Conservation (phyloP, 2,888 invertebrate genomes). For the Ectemnius lituratus region DNA sequence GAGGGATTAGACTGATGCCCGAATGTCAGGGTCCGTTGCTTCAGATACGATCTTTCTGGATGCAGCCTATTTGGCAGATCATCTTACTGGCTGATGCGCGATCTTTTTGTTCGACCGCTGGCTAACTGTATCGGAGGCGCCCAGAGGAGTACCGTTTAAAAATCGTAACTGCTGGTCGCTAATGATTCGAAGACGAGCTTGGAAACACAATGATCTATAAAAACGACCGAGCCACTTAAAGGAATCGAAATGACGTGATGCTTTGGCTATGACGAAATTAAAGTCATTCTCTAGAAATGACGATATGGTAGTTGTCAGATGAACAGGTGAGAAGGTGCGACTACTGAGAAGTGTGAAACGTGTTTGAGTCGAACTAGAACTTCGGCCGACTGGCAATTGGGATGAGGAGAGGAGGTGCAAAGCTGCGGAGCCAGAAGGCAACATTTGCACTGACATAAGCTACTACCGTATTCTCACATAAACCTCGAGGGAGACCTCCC, state of each 20-base stretch:
- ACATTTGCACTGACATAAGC: conserved; percentile 46
- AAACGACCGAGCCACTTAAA: too few relatives aligned
- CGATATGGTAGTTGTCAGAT: too few relatives aligned
- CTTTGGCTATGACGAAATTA: too few relatives aligned
- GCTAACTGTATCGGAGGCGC: not conserved
- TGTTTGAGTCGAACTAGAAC: conserved; percentile 50
- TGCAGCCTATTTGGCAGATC: not conserved
- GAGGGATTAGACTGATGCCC: conserved; percentile 4
- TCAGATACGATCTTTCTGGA: not conserved
- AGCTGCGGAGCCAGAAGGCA: conserved; percentile 48
- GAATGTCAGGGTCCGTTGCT: not conserved
- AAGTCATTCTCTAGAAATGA: too few relatives aligned
- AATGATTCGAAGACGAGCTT: not conserved
- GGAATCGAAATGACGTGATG: too few relatives aligned
- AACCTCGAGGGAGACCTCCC: conserved; percentile 39
- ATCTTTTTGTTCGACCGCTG: not conserved
- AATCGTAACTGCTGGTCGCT: conserved; percentile 1
- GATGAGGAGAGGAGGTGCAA: conserved; percentile 44
- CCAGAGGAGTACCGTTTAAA: conserved; percentile 1
- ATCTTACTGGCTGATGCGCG: not conserved
- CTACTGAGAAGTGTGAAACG: conserved; percentile 5
- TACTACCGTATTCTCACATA: conserved; percentile 42
- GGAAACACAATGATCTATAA: too few relatives aligned
- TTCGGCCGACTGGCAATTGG: conserved; percentile 28
- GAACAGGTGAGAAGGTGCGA: too few relatives aligned